These are phyloP conservation scores for Zaprionus tsacasi DNA, from an alignment of 1,140 invertebrate species.

Conservation along the genomic window DNA sequence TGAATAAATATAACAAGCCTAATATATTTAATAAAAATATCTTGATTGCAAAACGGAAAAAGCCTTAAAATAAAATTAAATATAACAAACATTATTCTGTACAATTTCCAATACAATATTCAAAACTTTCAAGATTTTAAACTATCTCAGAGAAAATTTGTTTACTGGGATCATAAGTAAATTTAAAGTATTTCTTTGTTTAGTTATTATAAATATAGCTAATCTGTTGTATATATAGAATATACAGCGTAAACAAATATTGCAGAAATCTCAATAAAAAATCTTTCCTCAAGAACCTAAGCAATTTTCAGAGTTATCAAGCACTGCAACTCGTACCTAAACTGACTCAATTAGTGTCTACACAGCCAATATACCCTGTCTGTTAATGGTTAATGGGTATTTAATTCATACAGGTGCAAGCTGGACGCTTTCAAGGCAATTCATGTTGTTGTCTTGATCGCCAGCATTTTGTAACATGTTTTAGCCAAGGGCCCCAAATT, in stretches of 20 bases:
- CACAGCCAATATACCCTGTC: constrained; percentile 20
- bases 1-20: too few relatives aligned
- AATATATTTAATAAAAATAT: too few relatives aligned
- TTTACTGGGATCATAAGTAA: too few relatives aligned
- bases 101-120: neutral
- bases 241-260: too few relatives aligned
- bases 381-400: constrained; percentile 13
- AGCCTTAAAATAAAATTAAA: neutral
- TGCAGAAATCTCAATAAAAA: too few relatives aligned
- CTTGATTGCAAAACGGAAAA: neutral
- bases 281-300: too few relatives aligned
- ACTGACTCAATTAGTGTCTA: neutral
- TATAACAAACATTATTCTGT: neutral
- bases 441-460: constrained; percentile 34
- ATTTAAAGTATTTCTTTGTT: too few relatives aligned
- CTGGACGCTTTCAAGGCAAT: constrained; percentile 53
- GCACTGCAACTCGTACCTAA: too few relatives aligned
- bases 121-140: neutral
- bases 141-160: too few relatives aligned
- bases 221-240: too few relatives aligned
- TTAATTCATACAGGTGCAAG: constrained; percentile 27
- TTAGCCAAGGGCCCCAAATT: constrained; percentile 53
- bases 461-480: constrained; percentile 32
- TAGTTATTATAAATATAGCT: too few relatives aligned
- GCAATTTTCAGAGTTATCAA: neutral